Percentiles rank a stretch among this genome's conserved stretches.
phyloP scores from a whole-genome alignment of 2,797 vertebrate genomes.

The Neoniphon sammara region DNA sequence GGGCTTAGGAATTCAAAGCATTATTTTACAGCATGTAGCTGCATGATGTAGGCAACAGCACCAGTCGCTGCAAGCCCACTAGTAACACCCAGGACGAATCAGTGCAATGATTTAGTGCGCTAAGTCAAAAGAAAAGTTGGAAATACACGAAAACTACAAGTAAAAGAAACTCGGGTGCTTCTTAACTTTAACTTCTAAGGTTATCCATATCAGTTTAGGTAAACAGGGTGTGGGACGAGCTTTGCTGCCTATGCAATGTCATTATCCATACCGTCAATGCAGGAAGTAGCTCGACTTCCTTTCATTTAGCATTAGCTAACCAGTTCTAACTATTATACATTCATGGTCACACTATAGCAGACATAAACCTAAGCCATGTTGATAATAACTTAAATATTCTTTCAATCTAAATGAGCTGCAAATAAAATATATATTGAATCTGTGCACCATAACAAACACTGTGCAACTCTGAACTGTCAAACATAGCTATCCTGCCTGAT shows the following conservation, averaged over 20 bases:
- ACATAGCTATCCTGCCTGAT: conserved; percentile 13
- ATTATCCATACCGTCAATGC: conserved; percentile 55
- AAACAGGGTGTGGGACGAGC: conserved; percentile 43
- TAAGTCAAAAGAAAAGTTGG: no score
- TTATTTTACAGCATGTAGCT: conserved; percentile 59
- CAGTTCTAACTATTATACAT: not conserved
- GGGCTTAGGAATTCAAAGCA: conserved; percentile 57
- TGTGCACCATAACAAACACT: not conserved
- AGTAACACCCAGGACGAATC: not conserved
- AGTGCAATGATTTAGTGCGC: no score
- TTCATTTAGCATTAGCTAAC: conserved; percentile 45
- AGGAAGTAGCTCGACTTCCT: conserved; percentile 75
- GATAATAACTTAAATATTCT: not conserved
- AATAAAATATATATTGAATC: not conserved
- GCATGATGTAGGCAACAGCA: conserved; percentile 38
- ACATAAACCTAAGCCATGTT: not conserved
- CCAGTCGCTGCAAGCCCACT: conserved; percentile 11
- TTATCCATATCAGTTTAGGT: not conserved
- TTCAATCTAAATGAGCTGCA: accelerated
- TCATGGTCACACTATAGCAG: not conserved
- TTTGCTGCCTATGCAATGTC: conserved; percentile 42
- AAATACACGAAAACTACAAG: not conserved
- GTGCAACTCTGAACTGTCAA: conserved; percentile 52
- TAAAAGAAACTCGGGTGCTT: not conserved
- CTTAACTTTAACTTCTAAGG: not conserved